Conservation (phyloP, 2,888 invertebrate species). For the Julus scanicus region DNA sequence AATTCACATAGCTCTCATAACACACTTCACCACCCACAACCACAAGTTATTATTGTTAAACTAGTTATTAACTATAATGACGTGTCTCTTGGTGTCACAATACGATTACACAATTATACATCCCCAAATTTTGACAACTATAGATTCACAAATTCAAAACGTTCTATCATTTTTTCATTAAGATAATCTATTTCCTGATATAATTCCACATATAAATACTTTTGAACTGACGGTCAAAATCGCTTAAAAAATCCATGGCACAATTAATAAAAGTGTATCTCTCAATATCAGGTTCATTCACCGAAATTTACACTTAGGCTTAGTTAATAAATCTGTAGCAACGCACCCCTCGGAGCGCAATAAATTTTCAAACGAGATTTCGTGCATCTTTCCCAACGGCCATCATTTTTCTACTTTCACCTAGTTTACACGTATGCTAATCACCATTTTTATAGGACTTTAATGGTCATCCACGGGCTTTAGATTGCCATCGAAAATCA, state of each 20-base stretch:
- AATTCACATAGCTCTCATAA: no score
- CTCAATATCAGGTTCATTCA: slow-evolving; percentile 21
- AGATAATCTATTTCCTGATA: no score
- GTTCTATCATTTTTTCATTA: no score
- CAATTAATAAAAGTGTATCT: not conserved
- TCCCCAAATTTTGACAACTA: no score
- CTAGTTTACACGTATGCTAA: slow-evolving; percentile 27
- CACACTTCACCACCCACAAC: no score
- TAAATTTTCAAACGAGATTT: not conserved
- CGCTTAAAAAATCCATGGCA: not conserved
- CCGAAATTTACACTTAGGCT: slow-evolving; percentile 20
- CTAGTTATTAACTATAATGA: no score
- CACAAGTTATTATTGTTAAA: no score
- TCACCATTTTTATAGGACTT: slow-evolving; percentile 22
- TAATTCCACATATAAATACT: not conserved
- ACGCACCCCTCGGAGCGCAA: slow-evolving; percentile 1
- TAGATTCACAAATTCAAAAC: no score
- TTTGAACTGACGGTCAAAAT: no score
- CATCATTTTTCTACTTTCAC: not conserved
- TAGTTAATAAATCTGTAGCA: slow-evolving; percentile 26
- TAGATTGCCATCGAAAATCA: slow-evolving; percentile 17
- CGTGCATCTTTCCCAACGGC: not conserved
- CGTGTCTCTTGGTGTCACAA: no score
- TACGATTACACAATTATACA: no score
- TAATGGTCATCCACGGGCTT: slow-evolving; percentile 19